Evolutionary conservation across 2,888 invertebrate genomes (phyloP).

Genomic region (Drosophila mettleri): DNA sequence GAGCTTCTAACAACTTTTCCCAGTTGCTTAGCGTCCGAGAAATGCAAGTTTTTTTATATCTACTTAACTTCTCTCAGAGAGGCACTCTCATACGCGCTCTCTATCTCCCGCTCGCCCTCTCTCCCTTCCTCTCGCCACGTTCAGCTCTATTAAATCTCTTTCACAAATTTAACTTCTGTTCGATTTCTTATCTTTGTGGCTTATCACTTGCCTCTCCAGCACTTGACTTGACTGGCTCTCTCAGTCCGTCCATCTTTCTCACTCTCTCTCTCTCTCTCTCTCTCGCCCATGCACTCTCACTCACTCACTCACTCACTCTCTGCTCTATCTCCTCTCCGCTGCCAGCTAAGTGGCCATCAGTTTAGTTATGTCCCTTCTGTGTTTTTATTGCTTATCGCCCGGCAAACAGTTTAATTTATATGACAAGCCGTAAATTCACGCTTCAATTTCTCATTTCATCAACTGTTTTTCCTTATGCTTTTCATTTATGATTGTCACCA

Average conservation of each 20-base stretch:
- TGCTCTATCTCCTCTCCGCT: not conserved
- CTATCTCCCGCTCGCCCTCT: not conserved
- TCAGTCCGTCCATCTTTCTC: not conserved
- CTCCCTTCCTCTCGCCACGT: not conserved
- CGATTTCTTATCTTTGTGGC: slow-evolving; percentile 10
- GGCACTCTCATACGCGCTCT: not conserved
- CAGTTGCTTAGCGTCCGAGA: no score
- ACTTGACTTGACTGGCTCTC: not conserved
- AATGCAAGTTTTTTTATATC: no score
- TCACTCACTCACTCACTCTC: not conserved
- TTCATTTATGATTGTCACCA: not conserved
- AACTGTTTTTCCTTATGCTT: slow-evolving; percentile 3
- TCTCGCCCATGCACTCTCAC: not conserved
- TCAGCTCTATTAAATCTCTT: not conserved
- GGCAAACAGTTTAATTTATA: slow-evolving; percentile 65
- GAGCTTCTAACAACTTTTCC: not conserved
- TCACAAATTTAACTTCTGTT: not conserved
- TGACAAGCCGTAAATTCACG: slow-evolving; percentile 68
- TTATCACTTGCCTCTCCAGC: slow-evolving; percentile 6
- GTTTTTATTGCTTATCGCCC: slow-evolving; percentile 56
- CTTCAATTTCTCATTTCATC: slow-evolving; percentile 24
- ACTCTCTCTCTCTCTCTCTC: not conserved
- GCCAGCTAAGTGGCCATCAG: slow-evolving; percentile 20
- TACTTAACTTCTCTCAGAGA: not conserved
- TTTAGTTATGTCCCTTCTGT: slow-evolving; percentile 4